Evolutionary conservation across 2,113 vertebrate species (phyloP), one percentile per base, ranked within the genome.

Genomic region (Alligator mississippiensis): DNA sequence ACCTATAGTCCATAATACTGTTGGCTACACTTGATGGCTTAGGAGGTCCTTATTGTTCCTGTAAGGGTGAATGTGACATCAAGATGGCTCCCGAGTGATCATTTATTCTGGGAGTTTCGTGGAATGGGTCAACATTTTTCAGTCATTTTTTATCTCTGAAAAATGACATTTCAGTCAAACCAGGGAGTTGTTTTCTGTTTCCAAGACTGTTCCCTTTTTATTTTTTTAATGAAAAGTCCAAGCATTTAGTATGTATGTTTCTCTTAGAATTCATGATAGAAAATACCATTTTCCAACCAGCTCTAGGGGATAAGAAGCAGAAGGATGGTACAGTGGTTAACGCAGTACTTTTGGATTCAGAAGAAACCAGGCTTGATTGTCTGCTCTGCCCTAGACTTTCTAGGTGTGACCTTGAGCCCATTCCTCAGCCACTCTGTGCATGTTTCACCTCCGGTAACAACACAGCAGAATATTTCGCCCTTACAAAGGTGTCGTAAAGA

Each of bases 401-500:
- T 47, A n/a, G 34, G 2, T 84, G 1, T 22, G 55, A 25, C 9
- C 68, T 16, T 27, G 6, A 84, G 25, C 4, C 54, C 85, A 3
- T 47, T 47, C 7, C 9, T 75, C 5, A 27, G 58, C 24, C 64
- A 88, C 25, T 64, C 27, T 34, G 79, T 34, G 2, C 1, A 0
- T 82, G 27, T 57, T 19, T 80, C 21, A 80, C 4, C 1, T 6
- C 2, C 4, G 28, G 3, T 19, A 18, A 58, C 72, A 83, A 92
- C 82, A 2, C 0, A n/a, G 12, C 24, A 77, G 7, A 57, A 1
- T 1, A 2, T 34, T 61, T 5, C 2, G 6, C 3, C 3, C 4
- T 22, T n/a, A 30, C 74, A 34, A 60, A 85, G 68, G 21, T 38
- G 21, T 47, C 7, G 21, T 34, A 34, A 72, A 21, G 34, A 72